Conservation (phyloP, 2,113 vertebrate genomes). For the Entomyzon cyanotis region DNA sequence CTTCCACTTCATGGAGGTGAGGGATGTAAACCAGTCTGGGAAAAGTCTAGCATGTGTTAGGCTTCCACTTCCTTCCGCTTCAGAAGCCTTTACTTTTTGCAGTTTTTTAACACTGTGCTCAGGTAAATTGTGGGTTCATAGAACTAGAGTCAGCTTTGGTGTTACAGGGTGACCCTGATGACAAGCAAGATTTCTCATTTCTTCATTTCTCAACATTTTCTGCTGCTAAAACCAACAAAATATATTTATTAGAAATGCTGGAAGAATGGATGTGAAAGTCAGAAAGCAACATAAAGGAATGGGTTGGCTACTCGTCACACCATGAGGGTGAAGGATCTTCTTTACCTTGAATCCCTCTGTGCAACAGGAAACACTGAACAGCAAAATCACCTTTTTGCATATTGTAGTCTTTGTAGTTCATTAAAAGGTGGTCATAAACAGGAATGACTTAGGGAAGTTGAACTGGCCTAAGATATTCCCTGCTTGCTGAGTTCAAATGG, state of each 20-base stretch:
- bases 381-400: not conserved
- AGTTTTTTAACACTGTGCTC: not conserved
- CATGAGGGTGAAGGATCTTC: not conserved
- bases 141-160: not conserved
- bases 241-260: not conserved
- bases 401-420: not conserved
- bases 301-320: not conserved
- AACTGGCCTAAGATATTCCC: not conserved
- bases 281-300: not conserved
- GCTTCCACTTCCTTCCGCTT: not conserved
- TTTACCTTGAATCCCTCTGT: not conserved
- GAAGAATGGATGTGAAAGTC: not conserved
- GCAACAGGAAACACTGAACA: not conserved
- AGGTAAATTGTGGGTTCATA: not conserved
- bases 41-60: not conserved
- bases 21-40: not conserved
- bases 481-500: not conserved
- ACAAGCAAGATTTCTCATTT: not conserved
- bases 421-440: not conserved
- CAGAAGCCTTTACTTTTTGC: not conserved
- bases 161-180: not conserved
- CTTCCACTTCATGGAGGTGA: not conserved
- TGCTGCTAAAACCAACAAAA: not conserved
- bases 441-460: not conserved
- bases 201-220: not conserved